phyloP scores from a whole-genome alignment of 2,888 invertebrate genomes.

The Euzophera pinguis region DNA sequence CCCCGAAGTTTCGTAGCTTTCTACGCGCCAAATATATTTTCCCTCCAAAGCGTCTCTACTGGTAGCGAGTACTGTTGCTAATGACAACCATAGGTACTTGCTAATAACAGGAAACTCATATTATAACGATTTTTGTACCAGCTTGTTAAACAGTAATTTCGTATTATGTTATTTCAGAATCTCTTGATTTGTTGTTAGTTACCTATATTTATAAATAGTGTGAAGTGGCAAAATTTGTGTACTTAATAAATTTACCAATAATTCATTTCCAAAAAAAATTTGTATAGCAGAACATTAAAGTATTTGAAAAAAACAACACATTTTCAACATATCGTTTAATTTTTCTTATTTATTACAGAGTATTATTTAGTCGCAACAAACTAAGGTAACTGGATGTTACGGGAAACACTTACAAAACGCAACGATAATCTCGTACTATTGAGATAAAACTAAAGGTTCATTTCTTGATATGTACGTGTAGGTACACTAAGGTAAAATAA shows the following conservation, averaged over 20 bases:
- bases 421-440: background rate
- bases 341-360: conserved; percentile 25
- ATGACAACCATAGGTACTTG: background rate
- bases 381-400: conserved; percentile 14
- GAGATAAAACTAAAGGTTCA: too few relatives aligned
- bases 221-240: too few relatives aligned
- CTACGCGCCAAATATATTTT: conserved; percentile 2
- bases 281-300: background rate
- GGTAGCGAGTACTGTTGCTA: background rate
- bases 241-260: background rate
- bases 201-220: too few relatives aligned
- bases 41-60: background rate
- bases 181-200: too few relatives aligned
- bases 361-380: conserved; percentile 17
- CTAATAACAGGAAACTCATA: background rate
- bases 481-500: too few relatives aligned
- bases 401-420: background rate
- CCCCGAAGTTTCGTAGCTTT: background rate
- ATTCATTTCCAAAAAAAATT: background rate
- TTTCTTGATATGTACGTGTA: too few relatives aligned
- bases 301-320: conserved; percentile 20
- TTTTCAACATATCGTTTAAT: conserved; percentile 22
- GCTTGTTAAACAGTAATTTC: too few relatives aligned
- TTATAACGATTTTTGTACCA: background rate
- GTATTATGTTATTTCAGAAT: too few relatives aligned